Conservation (phyloP, 2,113 vertebrate species). For the Eolophus roseicapilla region DNA sequence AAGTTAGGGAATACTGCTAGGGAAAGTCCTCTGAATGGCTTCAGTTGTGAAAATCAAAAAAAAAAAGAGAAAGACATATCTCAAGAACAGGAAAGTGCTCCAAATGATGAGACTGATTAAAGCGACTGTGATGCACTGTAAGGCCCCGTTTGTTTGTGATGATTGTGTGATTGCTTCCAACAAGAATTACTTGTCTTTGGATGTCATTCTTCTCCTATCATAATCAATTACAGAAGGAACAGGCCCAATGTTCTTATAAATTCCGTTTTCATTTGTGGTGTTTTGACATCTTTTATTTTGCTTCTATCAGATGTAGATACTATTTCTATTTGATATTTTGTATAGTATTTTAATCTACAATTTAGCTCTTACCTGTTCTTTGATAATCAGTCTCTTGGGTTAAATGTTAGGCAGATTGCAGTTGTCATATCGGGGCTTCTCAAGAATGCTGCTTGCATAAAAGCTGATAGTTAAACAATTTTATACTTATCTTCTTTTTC, state of each 20-base stretch:
- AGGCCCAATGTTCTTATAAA: not conserved
- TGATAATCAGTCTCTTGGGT: constrained; percentile 3
- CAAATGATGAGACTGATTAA: not conserved
- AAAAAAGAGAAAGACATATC: not conserved
- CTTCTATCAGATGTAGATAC: not conserved
- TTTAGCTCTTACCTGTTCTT: not conserved
- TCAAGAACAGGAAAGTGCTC: not conserved
- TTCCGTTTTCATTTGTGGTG: not conserved
- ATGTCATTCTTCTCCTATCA: not conserved
- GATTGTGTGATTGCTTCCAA: not conserved
- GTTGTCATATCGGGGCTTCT: not conserved
- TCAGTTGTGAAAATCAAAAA: not conserved
- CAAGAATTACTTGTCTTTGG: not conserved
- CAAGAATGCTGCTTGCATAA: not conserved
- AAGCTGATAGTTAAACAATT: not conserved
- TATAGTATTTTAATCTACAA: not conserved
- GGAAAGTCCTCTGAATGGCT: not conserved
- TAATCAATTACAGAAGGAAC: not conserved
- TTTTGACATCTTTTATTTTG: not conserved
- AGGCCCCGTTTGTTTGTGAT: not conserved
- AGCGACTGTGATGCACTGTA: not conserved
- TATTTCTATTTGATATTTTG: not conserved
- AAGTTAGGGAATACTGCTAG: not conserved
- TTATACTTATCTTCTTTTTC: not conserved
- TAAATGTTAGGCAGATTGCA: not conserved